Conservation (phyloP, 2,888 invertebrate genomes). For the Disparrhopalites patrizii region DNA sequence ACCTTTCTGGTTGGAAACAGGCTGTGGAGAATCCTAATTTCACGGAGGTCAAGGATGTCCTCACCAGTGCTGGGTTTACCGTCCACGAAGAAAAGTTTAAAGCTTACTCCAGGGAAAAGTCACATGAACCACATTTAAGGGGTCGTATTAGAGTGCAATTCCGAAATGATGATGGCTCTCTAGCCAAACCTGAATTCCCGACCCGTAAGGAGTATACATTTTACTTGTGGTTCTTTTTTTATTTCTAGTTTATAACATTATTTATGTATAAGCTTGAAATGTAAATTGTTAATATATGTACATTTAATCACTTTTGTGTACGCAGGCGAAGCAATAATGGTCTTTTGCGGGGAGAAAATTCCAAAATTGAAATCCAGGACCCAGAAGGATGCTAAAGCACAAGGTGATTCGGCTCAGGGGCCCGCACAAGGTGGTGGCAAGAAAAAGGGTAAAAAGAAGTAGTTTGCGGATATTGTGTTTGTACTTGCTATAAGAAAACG, state of each 20-base stretch:
- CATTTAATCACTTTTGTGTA: slow-evolving; percentile 11
- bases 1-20: too few species aligned
- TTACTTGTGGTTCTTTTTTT: slow-evolving; percentile 3
- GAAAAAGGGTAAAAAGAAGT: slow-evolving; percentile 52
- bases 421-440: slow-evolving; percentile 47
- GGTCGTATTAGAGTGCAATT: slow-evolving; percentile 91
- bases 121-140: slow-evolving; percentile 77
- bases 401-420: slow-evolving; percentile 42
- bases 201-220: slow-evolving; percentile 55
- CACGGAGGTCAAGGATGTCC: slow-evolving; percentile 90
- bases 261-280: background rate
- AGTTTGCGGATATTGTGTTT: background rate
- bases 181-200: slow-evolving; percentile 66
- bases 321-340: slow-evolving; percentile 69
- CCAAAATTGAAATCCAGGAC: slow-evolving; percentile 84
- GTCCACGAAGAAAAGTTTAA: slow-evolving; percentile 92
- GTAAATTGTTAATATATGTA: background rate
- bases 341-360: slow-evolving; percentile 75
- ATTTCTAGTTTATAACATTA: background rate
- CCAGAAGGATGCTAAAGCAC: slow-evolving; percentile 54
- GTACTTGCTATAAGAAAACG: too few species aligned
- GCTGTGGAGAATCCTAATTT: slow-evolving; percentile 94
- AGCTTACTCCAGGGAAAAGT: slow-evolving; percentile 82
- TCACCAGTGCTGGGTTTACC: slow-evolving; percentile 74
- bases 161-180: slow-evolving; percentile 80